Evolutionary conservation across 2,113 vertebrate species (phyloP).

Genomic region (human (Homo sapiens)): GRCh38 chr4:34255501-34256000

Average conservation of each 20-base stretch:
- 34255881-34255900: background rate
- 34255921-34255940: background rate
- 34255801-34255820: background rate
- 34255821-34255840: background rate
- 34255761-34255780: background rate
- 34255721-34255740: background rate
- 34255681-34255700: background rate
- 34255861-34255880: background rate
- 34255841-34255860: background rate
- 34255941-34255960: background rate
- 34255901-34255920: background rate
- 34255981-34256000: background rate
- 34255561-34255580: background rate
- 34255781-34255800: background rate
- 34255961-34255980: background rate
- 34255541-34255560: background rate
- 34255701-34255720: background rate
- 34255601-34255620: background rate
- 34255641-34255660: background rate
- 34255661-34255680: background rate
- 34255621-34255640: background rate
- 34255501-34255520: background rate
- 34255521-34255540: background rate
- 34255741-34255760: background rate
- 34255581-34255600: background rate